Evolutionary conservation across 2,888 invertebrate genomes (phyloP).

Genomic region (Bembecia ichneumoniformis): DNA sequence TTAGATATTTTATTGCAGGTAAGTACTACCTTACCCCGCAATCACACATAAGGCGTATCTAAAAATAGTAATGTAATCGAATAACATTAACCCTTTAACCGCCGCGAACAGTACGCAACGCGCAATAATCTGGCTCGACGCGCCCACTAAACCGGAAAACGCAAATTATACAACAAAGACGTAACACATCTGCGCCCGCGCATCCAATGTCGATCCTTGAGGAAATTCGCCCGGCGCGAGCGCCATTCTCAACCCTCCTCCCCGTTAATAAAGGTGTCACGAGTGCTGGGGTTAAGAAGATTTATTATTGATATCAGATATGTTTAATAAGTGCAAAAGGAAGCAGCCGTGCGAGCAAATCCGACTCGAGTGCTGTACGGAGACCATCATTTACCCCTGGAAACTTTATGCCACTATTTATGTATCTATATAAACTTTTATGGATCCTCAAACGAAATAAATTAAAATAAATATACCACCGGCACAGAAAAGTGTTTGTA

Average conservation of each 20-base stretch:
- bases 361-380: slow-evolving; percentile 43
- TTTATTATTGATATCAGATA: slow-evolving; percentile 66
- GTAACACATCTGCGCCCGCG: slow-evolving; percentile 61
- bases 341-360: slow-evolving; percentile 51
- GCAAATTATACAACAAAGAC: slow-evolving; percentile 70
- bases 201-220: slow-evolving; percentile 15
- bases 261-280: slow-evolving; percentile 18
- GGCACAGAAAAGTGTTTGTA: too few species aligned
- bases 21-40: too few species aligned
- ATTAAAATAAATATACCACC: too few species aligned
- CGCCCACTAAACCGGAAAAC: slow-evolving; percentile 65
- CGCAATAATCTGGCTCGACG: slow-evolving; percentile 51
- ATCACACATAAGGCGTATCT: too few species aligned
- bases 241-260: slow-evolving; percentile 22
- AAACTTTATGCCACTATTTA: too few species aligned
- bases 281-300: slow-evolving; percentile 27
- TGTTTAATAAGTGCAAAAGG: slow-evolving; percentile 62
- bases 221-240: slow-evolving; percentile 9
- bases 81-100: slow-evolving; percentile 41
- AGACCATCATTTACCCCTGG: slow-evolving; percentile 20
- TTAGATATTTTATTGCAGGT: too few species aligned
- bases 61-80: slow-evolving; percentile 8
- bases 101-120: slow-evolving; percentile 15
- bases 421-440: too few species aligned
- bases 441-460: too few species aligned